A percentile compares a stretch with the other conserved stretches of the same genome.
phyloP scores from a whole-genome alignment of 1,140 invertebrate species.

The Drosophila littoralis region DNA sequence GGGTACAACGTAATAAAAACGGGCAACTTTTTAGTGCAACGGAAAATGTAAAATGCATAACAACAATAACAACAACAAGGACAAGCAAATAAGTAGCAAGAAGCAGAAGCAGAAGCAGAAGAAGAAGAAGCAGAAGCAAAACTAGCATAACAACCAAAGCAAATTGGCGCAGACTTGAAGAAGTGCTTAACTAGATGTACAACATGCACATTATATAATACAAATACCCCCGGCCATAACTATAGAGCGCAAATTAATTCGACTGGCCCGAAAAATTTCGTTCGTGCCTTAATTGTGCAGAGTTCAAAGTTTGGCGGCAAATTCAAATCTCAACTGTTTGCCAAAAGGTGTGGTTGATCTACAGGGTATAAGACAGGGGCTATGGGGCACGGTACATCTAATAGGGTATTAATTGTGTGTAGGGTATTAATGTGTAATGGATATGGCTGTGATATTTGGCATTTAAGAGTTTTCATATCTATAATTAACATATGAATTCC shows the following conservation, averaged over 20 bases:
- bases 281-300: constrained; percentile 5
- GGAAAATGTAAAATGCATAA: constrained; percentile 43
- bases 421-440: too few species aligned
- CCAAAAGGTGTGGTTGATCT: neutral
- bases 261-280: neutral
- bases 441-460: too few species aligned
- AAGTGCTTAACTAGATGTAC: constrained; percentile 27
- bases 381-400: neutral
- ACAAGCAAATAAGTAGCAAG: constrained; percentile 20
- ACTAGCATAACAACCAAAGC: constrained; percentile 29
- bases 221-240: neutral
- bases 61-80: constrained; percentile 11
- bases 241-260: constrained; percentile 18
- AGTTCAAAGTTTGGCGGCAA: constrained; percentile 15
- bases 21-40: constrained; percentile 42
- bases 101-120: neutral
- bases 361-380: neutral
- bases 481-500: too few species aligned
- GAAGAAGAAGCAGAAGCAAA: constrained; percentile 7
- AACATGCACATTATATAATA: constrained; percentile 18
- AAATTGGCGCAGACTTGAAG: constrained; percentile 35
- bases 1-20: constrained; percentile 23
- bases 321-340: neutral
- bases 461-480: too few species aligned
- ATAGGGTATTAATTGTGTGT: too few species aligned